Evolutionary conservation across 2,888 invertebrate genomes (phyloP).

Genomic region (Orchesellides sinensis): DNA sequence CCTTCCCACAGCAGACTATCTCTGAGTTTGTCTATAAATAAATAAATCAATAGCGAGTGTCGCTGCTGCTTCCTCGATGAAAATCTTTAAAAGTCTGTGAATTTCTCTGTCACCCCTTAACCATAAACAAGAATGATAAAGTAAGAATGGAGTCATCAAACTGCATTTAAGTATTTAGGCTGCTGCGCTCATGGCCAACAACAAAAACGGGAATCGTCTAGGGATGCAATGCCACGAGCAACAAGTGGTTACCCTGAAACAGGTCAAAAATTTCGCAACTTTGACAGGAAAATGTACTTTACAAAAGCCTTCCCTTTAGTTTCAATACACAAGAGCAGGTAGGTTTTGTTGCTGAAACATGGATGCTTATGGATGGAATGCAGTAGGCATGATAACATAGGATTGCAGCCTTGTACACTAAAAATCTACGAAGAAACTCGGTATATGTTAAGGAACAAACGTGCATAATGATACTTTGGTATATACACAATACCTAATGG

Average conservation of each 20-base stretch:
- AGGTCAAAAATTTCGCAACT: conserved; percentile 65
- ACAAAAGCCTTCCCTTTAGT: conserved; percentile 30
- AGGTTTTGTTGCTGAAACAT: too few species aligned
- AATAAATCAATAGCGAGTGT: too few species aligned
- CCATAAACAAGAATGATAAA: neutral
- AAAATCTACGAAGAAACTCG: too few species aligned
- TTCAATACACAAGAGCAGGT: neutral
- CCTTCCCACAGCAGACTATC: neutral
- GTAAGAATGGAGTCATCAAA: conserved; percentile 1
- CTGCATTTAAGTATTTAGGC: conserved; percentile 51
- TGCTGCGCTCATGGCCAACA: conserved; percentile 49
- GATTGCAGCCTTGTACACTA: neutral
- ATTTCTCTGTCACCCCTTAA: neutral
- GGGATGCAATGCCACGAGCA: conserved; percentile 53
- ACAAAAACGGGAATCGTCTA: conserved; percentile 11
- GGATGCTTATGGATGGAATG: neutral
- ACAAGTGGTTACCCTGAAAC: conserved; percentile 68
- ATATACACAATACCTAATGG: too few species aligned
- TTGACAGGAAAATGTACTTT: conserved; percentile 42
- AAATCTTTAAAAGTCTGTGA: neutral
- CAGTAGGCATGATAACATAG: neutral
- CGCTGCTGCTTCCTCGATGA: neutral
- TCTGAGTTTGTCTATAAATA: neutral
- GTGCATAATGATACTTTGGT: too few species aligned
- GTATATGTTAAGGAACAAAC: too few species aligned